Conservation (phyloP, 1,140 invertebrate genomes). For the Linepithema humile region DNA sequence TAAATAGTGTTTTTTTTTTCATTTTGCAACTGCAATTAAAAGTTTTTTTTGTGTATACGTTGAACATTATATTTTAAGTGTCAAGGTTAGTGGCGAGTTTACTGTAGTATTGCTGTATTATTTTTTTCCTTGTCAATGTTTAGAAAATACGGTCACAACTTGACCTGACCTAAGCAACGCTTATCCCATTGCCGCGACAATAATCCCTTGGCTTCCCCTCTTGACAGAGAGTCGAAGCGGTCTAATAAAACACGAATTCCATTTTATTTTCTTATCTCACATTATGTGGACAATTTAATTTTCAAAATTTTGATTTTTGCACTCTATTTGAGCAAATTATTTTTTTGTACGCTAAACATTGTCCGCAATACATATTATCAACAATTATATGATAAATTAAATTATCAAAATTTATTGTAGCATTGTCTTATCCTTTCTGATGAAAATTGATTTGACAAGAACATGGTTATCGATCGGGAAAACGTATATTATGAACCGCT, state of each 20-base stretch:
- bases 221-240: slow-evolving; percentile 15
- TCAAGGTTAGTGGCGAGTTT: background rate
- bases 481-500: background rate
- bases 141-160: background rate
- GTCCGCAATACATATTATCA: background rate
- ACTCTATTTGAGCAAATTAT: background rate
- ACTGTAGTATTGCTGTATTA: background rate
- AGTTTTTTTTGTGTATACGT: no score
- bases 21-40: background rate
- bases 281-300: background rate
- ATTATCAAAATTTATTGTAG: no score
- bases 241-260: background rate
- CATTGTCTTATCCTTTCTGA: background rate
- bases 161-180: background rate
- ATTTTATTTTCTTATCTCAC: background rate
- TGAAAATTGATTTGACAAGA: background rate
- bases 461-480: background rate
- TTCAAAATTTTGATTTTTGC: background rate
- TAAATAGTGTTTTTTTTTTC: background rate
- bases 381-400: background rate
- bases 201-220: slow-evolving; percentile 30
- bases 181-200: slow-evolving; percentile 8
- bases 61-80: slow-evolving; percentile 3
- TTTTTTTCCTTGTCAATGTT: background rate
- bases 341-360: background rate